Evolutionary conservation across 2,888 invertebrate species (phyloP).

Genomic region (Drosophila nigritarsus): DNA sequence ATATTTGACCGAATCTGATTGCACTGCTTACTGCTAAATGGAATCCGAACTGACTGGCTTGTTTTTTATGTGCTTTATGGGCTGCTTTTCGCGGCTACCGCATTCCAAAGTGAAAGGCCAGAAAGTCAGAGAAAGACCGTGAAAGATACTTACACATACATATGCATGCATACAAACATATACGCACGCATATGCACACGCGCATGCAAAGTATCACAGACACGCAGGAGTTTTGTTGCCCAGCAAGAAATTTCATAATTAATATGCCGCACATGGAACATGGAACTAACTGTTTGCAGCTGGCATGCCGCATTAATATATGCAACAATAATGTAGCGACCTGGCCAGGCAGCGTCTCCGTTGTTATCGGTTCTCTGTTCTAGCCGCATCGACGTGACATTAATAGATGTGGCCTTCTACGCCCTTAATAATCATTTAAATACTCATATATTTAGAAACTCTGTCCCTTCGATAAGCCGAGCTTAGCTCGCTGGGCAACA

Average conservation of each 20-base stretch:
- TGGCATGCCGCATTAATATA: conserved; percentile 64
- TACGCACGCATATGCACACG: conserved; percentile 28
- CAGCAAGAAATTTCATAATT: conserved; percentile 73
- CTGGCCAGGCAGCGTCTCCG: background rate
- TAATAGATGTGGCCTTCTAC: conserved; percentile 73
- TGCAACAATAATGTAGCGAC: conserved; percentile 63
- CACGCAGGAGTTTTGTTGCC: conserved; percentile 26
- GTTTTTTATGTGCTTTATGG: conserved; percentile 59
- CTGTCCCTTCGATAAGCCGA: conserved; percentile 45
- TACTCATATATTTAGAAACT: conserved; percentile 50
- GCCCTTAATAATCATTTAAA: conserved; percentile 74
- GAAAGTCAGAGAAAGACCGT: conserved; percentile 44
- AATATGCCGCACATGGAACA: conserved; percentile 76
- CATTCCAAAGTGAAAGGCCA: conserved; percentile 76
- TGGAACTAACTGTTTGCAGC: conserved; percentile 71
- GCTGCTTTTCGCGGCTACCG: conserved; percentile 67
- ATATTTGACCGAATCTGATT: conserved; percentile 62
- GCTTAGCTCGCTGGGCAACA: conserved; percentile 26
- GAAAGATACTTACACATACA: conserved; percentile 34
- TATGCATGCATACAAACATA: background rate
- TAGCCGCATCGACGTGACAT: conserved; percentile 65
- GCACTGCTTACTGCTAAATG: conserved; percentile 56
- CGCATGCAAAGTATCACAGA: conserved; percentile 22
- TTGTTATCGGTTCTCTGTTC: conserved; percentile 52
- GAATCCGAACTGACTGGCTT: conserved; percentile 56